phyloP scores from a whole-genome alignment of 2,113 vertebrate genomes.

The Dicaeum eximium region DNA sequence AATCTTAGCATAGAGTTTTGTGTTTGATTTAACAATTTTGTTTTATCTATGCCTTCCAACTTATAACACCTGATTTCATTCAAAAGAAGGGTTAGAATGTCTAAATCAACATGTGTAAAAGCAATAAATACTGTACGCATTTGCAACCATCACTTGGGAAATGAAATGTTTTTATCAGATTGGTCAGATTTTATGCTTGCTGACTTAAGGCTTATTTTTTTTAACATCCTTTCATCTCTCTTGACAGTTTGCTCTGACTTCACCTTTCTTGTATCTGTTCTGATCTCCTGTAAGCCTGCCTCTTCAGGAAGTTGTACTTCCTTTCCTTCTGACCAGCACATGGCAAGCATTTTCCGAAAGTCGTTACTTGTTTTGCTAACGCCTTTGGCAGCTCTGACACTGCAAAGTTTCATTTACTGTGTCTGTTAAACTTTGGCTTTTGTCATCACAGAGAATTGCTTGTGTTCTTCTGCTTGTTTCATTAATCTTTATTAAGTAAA shows the following conservation, averaged over 20 bases:
- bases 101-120: neutral
- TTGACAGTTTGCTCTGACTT: constrained; percentile 13
- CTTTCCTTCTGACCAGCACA: constrained; percentile 41
- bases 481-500: constrained; percentile 73
- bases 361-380: neutral
- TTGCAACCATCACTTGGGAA: neutral
- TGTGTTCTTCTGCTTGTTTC: constrained; percentile 60
- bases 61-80: neutral
- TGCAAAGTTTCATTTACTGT: constrained; percentile 11
- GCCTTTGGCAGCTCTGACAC: constrained; percentile 40
- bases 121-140: neutral
- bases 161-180: neutral
- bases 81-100: neutral
- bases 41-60: neutral
- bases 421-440: constrained; percentile 34
- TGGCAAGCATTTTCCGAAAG: constrained; percentile 51
- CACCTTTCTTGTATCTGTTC: constrained; percentile 22
- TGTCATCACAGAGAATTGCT: constrained; percentile 32
- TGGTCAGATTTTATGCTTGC: neutral
- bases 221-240: neutral
- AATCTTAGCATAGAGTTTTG: neutral
- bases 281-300: neutral
- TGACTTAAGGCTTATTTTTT: neutral
- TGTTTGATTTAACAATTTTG: neutral
- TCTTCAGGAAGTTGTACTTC: constrained; percentile 36